These are phyloP conservation scores for Sebastes trivittatus DNA, from an alignment of 2,797 vertebrate species.

Conservation along the genomic window DNA sequence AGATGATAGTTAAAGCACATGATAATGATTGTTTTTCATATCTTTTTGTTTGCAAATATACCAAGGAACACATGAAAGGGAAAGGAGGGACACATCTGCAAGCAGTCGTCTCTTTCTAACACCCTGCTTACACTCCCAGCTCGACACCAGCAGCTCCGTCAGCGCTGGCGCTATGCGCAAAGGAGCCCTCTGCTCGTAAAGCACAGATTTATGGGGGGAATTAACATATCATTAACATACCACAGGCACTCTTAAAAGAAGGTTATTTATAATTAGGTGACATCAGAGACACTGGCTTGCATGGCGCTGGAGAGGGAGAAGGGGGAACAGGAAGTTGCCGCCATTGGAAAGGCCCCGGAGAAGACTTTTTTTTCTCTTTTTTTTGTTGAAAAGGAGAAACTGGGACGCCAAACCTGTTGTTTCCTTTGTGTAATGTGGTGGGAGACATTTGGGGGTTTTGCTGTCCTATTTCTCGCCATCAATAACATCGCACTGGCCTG, in stretches of 20 bases:
- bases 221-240: constrained; percentile 85
- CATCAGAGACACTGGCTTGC: constrained; percentile 70
- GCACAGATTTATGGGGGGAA: constrained; percentile 76
- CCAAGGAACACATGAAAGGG: constrained; percentile 42
- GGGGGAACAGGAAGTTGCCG: constrained; percentile 45
- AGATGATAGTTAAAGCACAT: constrained; percentile 8
- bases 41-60: constrained; percentile 35
- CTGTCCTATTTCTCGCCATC: constrained; percentile 72
- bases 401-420: constrained; percentile 73
- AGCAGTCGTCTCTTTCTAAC: constrained; percentile 30
- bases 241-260: constrained; percentile 76
- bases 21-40: constrained; percentile 40
- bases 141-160: constrained; percentile 42
- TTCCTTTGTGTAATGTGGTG: constrained; percentile 53
- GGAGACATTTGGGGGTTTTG: constrained; percentile 54
- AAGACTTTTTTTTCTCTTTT: constrained; percentile 26
- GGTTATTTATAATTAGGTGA: constrained; percentile 84
- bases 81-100: constrained; percentile 28
- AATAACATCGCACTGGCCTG: constrained; percentile 58
- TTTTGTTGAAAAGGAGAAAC: constrained; percentile 56
- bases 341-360: constrained; percentile 61
- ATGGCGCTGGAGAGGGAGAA: constrained; percentile 34
- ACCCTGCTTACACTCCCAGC: constrained; percentile 26
- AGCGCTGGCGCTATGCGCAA: constrained; percentile 47
- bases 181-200: constrained; percentile 70